phyloP scores from a whole-genome alignment of 2,113 vertebrate genomes.

The Aldabrachelys gigantea region DNA sequence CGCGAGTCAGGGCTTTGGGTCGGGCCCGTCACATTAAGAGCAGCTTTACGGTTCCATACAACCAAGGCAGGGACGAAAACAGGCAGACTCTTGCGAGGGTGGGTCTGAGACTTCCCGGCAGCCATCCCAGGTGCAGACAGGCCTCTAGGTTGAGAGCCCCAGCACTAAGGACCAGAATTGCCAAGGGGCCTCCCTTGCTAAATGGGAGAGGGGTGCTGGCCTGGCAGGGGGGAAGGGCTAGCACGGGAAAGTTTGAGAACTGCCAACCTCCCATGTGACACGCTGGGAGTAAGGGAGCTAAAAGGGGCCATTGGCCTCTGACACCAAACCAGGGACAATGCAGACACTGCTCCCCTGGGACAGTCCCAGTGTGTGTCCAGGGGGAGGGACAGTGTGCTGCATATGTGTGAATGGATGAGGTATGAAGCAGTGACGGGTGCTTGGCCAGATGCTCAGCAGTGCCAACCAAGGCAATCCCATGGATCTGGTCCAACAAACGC shows the following conservation, averaged over 20 bases:
- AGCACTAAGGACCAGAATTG: not conserved
- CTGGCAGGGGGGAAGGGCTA: not conserved
- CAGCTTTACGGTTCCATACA: not conserved
- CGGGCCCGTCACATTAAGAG: not conserved
- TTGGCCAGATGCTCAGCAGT: not conserved
- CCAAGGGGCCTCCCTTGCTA: not conserved
- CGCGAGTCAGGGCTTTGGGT: not conserved
- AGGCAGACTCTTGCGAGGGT: not conserved
- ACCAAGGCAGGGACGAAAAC: not conserved
- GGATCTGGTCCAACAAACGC: not conserved
- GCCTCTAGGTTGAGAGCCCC: not conserved
- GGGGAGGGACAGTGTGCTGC: accelerated
- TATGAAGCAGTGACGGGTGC: not conserved
- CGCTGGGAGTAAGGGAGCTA: not conserved
- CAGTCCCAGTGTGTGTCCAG: not conserved
- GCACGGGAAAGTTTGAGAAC: not conserved
- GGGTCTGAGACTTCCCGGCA: not conserved
- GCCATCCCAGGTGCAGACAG: not conserved
- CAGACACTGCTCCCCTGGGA: not conserved
- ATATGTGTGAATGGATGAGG: not conserved
- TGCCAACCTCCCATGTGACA: not conserved
- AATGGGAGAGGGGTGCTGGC: not conserved
- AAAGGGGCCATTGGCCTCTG: not conserved
- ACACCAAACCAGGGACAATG: not conserved
- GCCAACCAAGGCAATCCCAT: not conserved